These are phyloP conservation scores for Hylia prasina DNA, from an alignment of 2,113 vertebrate species.

Conservation along the genomic window DNA sequence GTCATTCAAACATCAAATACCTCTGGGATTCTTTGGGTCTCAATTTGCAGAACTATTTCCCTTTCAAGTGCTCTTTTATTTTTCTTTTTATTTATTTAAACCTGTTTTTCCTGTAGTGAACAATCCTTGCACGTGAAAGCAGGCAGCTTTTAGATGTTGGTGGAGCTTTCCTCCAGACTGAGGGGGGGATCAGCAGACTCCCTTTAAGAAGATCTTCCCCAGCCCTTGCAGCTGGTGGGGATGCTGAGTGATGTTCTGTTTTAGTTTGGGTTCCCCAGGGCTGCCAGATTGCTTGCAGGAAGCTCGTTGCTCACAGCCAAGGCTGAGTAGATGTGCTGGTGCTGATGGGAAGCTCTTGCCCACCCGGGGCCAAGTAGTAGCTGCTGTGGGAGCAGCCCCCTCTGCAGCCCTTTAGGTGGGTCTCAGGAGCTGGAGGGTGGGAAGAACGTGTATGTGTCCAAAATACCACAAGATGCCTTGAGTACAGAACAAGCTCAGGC, in stretches of 20 bases:
- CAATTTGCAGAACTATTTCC: constrained; percentile 47
- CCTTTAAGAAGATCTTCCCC: neutral
- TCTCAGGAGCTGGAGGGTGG: neutral
- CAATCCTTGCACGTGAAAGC: neutral
- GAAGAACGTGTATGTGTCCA: neutral
- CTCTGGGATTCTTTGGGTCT: constrained; percentile 31
- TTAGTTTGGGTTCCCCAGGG: neutral
- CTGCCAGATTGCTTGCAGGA: accelerated
- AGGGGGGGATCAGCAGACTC: neutral
- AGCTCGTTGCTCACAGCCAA: neutral
- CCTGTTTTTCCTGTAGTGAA: constrained; percentile 33
- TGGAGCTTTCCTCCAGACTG: neutral
- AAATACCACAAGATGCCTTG: neutral
- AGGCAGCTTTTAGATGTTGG: neutral
- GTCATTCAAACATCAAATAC: constrained; percentile 28
- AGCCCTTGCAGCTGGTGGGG: neutral
- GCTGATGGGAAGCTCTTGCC: neutral
- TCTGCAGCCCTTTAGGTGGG: neutral
- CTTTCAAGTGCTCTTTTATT: constrained; percentile 22
- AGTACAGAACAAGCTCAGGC: neutral
- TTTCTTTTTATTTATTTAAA: constrained; percentile 42
- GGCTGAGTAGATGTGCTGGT: neutral
- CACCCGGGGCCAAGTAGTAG: neutral
- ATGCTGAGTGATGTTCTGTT: neutral
- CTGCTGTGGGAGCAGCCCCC: neutral